Percentiles rank a stretch among this genome's conserved stretches.
Evolutionary conservation across 2,888 invertebrate species (phyloP).

Genomic region (Mythimna vitellina): DNA sequence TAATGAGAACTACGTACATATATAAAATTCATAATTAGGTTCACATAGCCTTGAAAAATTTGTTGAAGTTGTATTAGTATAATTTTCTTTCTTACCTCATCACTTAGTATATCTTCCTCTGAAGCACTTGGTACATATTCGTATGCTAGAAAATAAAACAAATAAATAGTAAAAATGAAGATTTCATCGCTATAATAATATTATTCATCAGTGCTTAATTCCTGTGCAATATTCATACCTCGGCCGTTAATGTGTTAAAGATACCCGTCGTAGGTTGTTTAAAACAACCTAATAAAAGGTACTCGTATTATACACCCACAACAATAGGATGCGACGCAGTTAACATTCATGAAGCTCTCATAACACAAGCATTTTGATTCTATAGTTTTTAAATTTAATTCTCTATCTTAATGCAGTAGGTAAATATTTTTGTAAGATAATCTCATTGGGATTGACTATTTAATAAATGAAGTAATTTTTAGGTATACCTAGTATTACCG

Average conservation of each 20-base stretch:
- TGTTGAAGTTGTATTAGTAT: neutral
- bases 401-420: neutral
- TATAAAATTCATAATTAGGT: neutral
- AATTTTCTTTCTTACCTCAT: slow-evolving; percentile 91
- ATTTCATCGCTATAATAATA: neutral
- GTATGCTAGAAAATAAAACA: slow-evolving; percentile 92
- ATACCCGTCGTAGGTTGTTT: slow-evolving; percentile 17
- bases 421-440: slow-evolving; percentile 2
- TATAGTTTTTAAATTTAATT: slow-evolving; percentile 2
- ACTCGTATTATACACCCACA: slow-evolving; percentile 44
- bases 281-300: slow-evolving; percentile 14
- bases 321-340: slow-evolving; percentile 57
- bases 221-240: slow-evolving; percentile 44
- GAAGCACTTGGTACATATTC: slow-evolving; percentile 97
- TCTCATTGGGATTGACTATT: neutral
- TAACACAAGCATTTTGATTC: slow-evolving; percentile 57
- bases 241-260: slow-evolving; percentile 53
- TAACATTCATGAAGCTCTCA: slow-evolving; percentile 68
- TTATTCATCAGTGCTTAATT: slow-evolving; percentile 41
- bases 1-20: neutral
- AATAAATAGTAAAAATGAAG: neutral
- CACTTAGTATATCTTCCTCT: slow-evolving; percentile 95
- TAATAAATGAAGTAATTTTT: neutral
- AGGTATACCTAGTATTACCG: neutral
- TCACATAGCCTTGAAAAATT: neutral